Evolutionary conservation across 1,140 invertebrate genomes (phyloP).

Genomic region (Drosophila gunungcola): DNA sequence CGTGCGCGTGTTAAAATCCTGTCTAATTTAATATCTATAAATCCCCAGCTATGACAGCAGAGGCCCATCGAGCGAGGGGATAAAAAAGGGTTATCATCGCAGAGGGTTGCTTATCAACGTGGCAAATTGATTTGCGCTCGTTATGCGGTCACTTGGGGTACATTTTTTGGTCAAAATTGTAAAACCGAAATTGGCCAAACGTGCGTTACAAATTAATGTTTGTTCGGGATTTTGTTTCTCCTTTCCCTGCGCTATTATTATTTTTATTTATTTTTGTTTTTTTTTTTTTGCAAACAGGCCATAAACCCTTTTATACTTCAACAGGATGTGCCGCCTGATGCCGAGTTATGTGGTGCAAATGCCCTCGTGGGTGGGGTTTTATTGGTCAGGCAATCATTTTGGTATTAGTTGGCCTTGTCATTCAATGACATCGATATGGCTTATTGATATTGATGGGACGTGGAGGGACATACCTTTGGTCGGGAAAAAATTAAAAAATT

Average conservation of each 20-base stretch:
- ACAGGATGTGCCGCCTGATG: slow-evolving; percentile 62
- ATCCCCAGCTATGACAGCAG: slow-evolving; percentile 65
- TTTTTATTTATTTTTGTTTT: slow-evolving; percentile 37
- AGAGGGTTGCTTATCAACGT: slow-evolving; percentile 77
- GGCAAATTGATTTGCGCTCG: slow-evolving; percentile 80
- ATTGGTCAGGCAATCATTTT: slow-evolving; percentile 73
- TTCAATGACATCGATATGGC: slow-evolving; percentile 64
- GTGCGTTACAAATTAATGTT: slow-evolving; percentile 83
- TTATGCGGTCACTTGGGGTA: slow-evolving; percentile 81
- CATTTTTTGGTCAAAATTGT: slow-evolving; percentile 79
- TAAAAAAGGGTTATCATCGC: slow-evolving; percentile 46
- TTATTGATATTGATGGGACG: slow-evolving; percentile 62
- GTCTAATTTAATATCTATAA: slow-evolving; percentile 82
- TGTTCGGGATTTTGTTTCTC: slow-evolving; percentile 70
- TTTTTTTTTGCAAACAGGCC: slow-evolving; percentile 70
- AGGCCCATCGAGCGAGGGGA: slow-evolving; percentile 27
- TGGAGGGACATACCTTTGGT: not conserved
- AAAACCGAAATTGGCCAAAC: slow-evolving; percentile 78
- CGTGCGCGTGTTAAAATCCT: slow-evolving; percentile 77
- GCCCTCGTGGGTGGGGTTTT: slow-evolving; percentile 42
- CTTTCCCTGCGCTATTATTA: slow-evolving; percentile 36
- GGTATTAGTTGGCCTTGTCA: slow-evolving; percentile 79
- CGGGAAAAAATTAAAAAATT: too few relatives aligned
- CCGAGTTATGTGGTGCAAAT: slow-evolving; percentile 80
- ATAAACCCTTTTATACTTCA: slow-evolving; percentile 83